phyloP scores from a whole-genome alignment of 2,888 invertebrate genomes.

The Meloe dianella region DNA sequence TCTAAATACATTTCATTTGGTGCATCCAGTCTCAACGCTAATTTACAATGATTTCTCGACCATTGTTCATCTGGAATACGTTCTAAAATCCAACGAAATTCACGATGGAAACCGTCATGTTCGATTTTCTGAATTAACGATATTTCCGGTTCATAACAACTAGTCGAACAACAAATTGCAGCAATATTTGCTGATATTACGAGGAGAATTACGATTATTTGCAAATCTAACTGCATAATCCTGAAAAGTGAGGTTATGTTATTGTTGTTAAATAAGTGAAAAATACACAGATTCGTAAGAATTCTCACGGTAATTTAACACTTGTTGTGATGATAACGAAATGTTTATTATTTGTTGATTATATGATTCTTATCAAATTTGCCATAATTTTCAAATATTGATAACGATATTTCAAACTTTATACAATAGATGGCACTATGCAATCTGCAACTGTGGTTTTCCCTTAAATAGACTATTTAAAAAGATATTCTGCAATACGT shows the following conservation, averaged over 20 bases:
- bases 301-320: neutral
- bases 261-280: neutral
- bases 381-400: too few relatives aligned
- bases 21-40: slow-evolving; percentile 53
- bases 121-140: slow-evolving; percentile 58
- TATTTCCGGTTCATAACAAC: slow-evolving; percentile 51
- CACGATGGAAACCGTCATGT: slow-evolving; percentile 61
- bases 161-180: neutral
- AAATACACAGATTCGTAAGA: too few relatives aligned
- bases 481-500: too few relatives aligned
- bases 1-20: slow-evolving; percentile 58
- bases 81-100: slow-evolving; percentile 60
- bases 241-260: slow-evolving; percentile 4
- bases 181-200: neutral
- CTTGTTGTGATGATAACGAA: too few relatives aligned
- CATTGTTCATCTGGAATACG: slow-evolving; percentile 44
- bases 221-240: neutral
- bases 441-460: too few relatives aligned
- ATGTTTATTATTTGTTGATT: too few relatives aligned
- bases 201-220: neutral
- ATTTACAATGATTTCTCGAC: slow-evolving; percentile 48
- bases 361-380: too few relatives aligned
- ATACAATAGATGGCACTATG: too few relatives aligned
- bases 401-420: too few relatives aligned
- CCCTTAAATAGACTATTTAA: too few relatives aligned